Percentiles rank a stretch among this genome's conserved stretches.
These are phyloP conservation scores for Coturnix japonica DNA, from an alignment of 2,113 vertebrate species.

Conservation along the genomic window DNA sequence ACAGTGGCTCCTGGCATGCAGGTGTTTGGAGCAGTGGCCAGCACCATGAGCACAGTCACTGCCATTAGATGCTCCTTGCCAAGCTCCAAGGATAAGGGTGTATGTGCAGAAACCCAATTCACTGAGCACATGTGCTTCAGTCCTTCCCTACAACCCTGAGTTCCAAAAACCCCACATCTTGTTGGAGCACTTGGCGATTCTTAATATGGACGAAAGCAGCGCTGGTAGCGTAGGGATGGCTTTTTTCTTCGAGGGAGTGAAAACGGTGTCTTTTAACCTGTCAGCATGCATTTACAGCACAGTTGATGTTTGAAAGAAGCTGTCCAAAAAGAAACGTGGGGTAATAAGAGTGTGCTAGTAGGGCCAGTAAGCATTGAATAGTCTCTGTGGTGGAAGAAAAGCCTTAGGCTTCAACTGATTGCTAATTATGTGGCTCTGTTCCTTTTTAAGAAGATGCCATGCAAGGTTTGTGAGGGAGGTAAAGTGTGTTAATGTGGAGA, in stretches of 20 bases:
- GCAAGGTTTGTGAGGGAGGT: slow-evolving; percentile 49
- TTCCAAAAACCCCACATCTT: not conserved
- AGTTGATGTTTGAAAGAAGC: slow-evolving; percentile 61
- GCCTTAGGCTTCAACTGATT: slow-evolving; percentile 66
- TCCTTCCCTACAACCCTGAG: not conserved
- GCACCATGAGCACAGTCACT: not conserved
- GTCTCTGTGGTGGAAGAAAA: slow-evolving; percentile 56
- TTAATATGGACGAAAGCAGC: not conserved
- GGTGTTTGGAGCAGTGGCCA: not conserved
- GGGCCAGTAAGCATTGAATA: slow-evolving; percentile 55
- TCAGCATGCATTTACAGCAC: slow-evolving; percentile 40
- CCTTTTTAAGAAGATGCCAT: slow-evolving; percentile 56
- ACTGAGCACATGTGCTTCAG: not conserved
- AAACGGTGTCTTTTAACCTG: slow-evolving; percentile 62
- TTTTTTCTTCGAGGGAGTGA: not conserved
- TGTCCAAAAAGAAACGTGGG: slow-evolving; percentile 59
- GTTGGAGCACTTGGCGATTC: not conserved
- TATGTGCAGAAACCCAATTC: not conserved
- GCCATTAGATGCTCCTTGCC: not conserved
- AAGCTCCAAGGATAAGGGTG: not conserved
- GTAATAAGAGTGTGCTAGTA: slow-evolving; percentile 30
- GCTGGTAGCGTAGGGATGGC: not conserved
- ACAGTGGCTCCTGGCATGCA: not conserved
- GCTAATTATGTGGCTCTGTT: slow-evolving; percentile 65
- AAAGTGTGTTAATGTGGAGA: slow-evolving; percentile 46